Evolutionary conservation across 2,888 invertebrate species (phyloP), one percentile per base, ranked within the genome.

Genomic region (Terebella lapidaria): DNA sequence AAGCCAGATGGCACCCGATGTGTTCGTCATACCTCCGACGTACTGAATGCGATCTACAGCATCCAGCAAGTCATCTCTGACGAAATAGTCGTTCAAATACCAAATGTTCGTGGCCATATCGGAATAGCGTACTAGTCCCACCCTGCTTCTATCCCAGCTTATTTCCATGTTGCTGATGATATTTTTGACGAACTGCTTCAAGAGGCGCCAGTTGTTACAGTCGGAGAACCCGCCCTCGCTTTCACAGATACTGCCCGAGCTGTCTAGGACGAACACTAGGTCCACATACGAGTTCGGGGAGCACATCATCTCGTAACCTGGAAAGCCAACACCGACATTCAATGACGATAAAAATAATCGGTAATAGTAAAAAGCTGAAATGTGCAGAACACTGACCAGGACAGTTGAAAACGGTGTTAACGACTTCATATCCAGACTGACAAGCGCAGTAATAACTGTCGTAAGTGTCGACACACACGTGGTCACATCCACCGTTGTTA

Each of bases 221-320:
- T 51, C 58, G 49, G 49, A 5, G 5, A 5, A 15, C 5, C 5
- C 49, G 5, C 18, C n/a, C 5, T 10, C n/a, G 15, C 30, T 5
- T 10, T 15, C 10, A 30, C 49, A 20, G 18, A 65, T 58, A 46
- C 60, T 63, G 2, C 63, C 62, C 3, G 62, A 63, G 5, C 60
- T 49, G 47, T 65, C 65, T 46, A 65, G 42, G 1, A 63, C 60
- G 30, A 65, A 63, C 26, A 56, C 24, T 29, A 60, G 35, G 57
- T 65, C 62, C 3, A 54, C 56, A 24, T 49, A 22, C 22, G 49
- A 49, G 29, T 53, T 29, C 26, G n/a, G 10, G 42, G 42, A 35
- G 42, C 42, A 35, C 42, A 35, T 35, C n/a, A n/a, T 35, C 42
- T n/a, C 10, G n/a, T 35, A 35, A 35, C n/a, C 10, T 35, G n/a